These are phyloP conservation scores for Venturia canescens DNA, from an alignment of 1,140 invertebrate species.

Conservation along the genomic window DNA sequence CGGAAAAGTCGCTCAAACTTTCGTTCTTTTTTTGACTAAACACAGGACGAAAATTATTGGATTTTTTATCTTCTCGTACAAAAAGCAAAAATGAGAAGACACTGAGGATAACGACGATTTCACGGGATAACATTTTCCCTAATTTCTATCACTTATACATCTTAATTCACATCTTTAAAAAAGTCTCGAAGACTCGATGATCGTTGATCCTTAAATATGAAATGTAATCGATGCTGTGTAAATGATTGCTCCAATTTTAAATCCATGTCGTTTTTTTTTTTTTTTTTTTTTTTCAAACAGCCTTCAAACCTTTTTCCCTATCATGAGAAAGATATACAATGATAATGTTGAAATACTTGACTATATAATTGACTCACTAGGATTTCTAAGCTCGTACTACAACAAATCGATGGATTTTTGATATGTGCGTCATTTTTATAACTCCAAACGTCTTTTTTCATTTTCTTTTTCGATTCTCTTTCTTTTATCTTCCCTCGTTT, in stretches of 20 bases:
- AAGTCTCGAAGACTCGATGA: neutral
- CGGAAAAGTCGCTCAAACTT: too few relatives aligned
- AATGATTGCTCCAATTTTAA: too few relatives aligned
- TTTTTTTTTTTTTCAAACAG: neutral
- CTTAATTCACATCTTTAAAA: neutral
- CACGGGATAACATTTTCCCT: neutral
- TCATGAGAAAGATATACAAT: slow-evolving; percentile 3
- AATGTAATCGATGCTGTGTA: neutral
- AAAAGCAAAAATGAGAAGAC: neutral
- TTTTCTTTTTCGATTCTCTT: neutral
- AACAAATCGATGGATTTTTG: slow-evolving; percentile 18
- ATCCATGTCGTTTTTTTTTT: neutral
- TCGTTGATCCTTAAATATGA: slow-evolving; percentile 3
- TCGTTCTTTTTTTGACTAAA: too few relatives aligned
- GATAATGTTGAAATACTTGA: slow-evolving; percentile 14
- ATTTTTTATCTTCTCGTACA: too few relatives aligned
- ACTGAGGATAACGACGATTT: slow-evolving; percentile 22
- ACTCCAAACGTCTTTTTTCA: neutral
- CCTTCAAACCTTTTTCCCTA: too few relatives aligned
- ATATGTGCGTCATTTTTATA: slow-evolving; percentile 18
- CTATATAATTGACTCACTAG: slow-evolving; percentile 23
- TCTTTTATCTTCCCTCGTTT: too few relatives aligned
- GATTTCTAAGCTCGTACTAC: slow-evolving; percentile 15
- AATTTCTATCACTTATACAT: slow-evolving; percentile 14
- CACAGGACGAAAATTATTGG: too few relatives aligned